Evolutionary conservation across 2,113 vertebrate genomes (phyloP), one percentile per base, ranked within the genome.

Genomic region (Indicator indicator): DNA sequence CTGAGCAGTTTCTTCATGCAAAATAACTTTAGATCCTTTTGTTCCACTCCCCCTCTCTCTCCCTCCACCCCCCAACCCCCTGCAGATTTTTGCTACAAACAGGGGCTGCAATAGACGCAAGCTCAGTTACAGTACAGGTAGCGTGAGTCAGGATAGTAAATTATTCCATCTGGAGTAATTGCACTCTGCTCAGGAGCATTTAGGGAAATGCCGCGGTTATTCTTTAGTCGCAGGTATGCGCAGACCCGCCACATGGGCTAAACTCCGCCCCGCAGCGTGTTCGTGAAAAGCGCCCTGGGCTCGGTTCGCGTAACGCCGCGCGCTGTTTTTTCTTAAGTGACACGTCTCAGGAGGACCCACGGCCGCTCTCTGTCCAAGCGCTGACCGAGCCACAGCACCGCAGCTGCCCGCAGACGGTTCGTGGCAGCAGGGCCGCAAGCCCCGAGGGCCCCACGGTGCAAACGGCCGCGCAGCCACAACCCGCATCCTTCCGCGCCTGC

Each of bases 151-250:
- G 15, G 36, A 9, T 1, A 4, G 26, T 55, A 19, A 38, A 26
- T 5, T 12, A 12, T 5, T 18, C 46, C 32, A 3, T 5, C 23
- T 2, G 15, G 5, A 9, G 20, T 0, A 16, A 21, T 0, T 10
- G 11, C 2, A 20, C 24, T 36, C 38, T 9, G 7, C 55, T 4
- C 28, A 8, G 30, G 4, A 3, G 24, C 18, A 4, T 6, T 21
- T 27, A 16, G 16, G 16, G 2, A 7, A 15, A 10, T 0, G 13
- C 33, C 16, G 5, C 36, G 6, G 2, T 11, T 3, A 52, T 12
- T 2, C 2, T 48, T 4, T 40, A 15, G 18, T 0, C 24, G 3
- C 36, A 30, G 46, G 4, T 7, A 19, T 2, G 27, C 1, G 13
- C 19, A 1, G 1, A 8, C 5, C 32, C 7, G 3, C 17, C 24